Evolutionary conservation across 2,113 vertebrate species (phyloP), one percentile per base, ranked within the genome.

Genomic region (Eulemur macaco): DNA sequence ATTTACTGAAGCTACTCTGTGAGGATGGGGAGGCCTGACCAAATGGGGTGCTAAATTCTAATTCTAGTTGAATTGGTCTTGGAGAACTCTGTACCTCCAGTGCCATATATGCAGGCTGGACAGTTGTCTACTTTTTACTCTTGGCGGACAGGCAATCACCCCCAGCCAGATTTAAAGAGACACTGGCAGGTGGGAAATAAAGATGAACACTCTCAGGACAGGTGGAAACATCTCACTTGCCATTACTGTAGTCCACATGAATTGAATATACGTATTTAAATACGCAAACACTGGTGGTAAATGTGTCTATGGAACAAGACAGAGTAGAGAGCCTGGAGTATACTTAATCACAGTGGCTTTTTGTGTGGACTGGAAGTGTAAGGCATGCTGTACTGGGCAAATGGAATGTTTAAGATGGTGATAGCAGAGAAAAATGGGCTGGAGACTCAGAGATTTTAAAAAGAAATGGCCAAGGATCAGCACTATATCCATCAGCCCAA

Each of bases 91-190:
- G 37, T 95, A 12, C 1, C 29, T 39, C 17, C 13, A 17, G 25
- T n/a, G 6, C 25, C 14, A 4, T 15, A 4, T 21, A 31, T 12
- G 10, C 17, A 86, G 23, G 29, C 31, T n/a, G 50, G 20, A 66
- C 12, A 27, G 21, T 56, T 47, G 23, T 68, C 54, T 60, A 3
- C 47, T 71, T 91, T 71, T 39, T 78, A 54, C n/a, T 77, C 25
- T 83, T 58, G 37, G 20, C 31, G 68, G 20, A 52, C 29, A 50
- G 13, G 2, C 50, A 23, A 63, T 56, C 77, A 73, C n/a, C 54
- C 95, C 93, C 17, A 84, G 80, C 42, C 58, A 97, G 50, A 91
- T 89, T 96, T 96, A 98, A 95, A 93, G 94, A 91, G 83, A 96
- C 86, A 39, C 11, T 11, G 29, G 12, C n/a, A 83, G 58, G n/a